These are phyloP conservation scores for Drosophila micromelanica DNA, from an alignment of 1,140 invertebrate species.

Conservation along the genomic window DNA sequence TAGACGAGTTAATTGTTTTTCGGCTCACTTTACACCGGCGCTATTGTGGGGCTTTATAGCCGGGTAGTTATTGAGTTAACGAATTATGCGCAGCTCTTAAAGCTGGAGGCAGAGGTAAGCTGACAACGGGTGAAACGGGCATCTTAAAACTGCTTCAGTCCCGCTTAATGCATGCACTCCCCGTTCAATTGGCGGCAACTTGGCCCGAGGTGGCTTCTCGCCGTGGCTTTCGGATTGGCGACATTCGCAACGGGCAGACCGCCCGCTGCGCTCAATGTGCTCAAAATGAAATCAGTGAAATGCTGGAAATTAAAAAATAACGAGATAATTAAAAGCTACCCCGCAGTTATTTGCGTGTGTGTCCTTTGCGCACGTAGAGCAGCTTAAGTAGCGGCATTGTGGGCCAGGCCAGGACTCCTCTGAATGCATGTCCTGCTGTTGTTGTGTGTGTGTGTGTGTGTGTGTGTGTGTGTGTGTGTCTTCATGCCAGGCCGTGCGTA, in stretches of 20 bases:
- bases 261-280: slow-evolving; percentile 55
- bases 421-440: neutral
- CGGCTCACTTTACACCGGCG: slow-evolving; percentile 59
- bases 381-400: slow-evolving; percentile 75
- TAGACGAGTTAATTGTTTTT: slow-evolving; percentile 68
- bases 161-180: slow-evolving; percentile 30
- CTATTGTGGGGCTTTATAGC: slow-evolving; percentile 65
- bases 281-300: slow-evolving; percentile 77
- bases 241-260: slow-evolving; percentile 15
- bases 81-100: slow-evolving; percentile 42
- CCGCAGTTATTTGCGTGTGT: slow-evolving; percentile 70
- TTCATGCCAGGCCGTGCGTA: slow-evolving; percentile 2
- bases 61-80: slow-evolving; percentile 55
- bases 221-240: slow-evolving; percentile 2
- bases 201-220: neutral
- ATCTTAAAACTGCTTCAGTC: slow-evolving; percentile 38
- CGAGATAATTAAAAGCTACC: slow-evolving; percentile 81
- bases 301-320: slow-evolving; percentile 80
- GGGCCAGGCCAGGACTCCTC: slow-evolving; percentile 16
- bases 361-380: slow-evolving; percentile 66
- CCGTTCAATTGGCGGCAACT: slow-evolving; percentile 19
- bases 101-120: slow-evolving; percentile 34
- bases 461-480: neutral
- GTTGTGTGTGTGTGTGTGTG: neutral
- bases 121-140: slow-evolving; percentile 61